Evolutionary conservation across 1,140 invertebrate genomes (phyloP).

Genomic region (Tetramorium simillimum): DNA sequence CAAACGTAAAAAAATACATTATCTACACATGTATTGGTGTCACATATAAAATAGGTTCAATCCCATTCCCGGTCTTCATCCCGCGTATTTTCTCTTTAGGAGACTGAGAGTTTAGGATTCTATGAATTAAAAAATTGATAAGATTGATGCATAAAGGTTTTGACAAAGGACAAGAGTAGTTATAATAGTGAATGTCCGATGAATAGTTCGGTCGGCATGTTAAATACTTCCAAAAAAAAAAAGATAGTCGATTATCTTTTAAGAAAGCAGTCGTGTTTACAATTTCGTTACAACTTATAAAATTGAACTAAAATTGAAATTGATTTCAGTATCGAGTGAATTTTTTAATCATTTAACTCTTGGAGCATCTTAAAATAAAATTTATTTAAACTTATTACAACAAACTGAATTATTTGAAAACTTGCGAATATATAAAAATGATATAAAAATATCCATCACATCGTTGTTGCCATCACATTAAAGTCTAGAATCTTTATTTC

Average conservation of each 20-base stretch:
- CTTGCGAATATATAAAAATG: not conserved
- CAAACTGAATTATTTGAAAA: not conserved
- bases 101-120: no score
- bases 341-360: not conserved
- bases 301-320: not conserved
- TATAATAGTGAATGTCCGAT: no score
- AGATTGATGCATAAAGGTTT: no score
- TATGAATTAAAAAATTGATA: no score
- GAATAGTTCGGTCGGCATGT: no score
- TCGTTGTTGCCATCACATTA: not conserved
- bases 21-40: no score
- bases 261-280: not conserved
- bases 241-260: not conserved
- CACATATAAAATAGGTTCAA: no score
- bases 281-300: not conserved
- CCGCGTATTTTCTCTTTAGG: no score
- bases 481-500: not conserved
- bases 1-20: not conserved
- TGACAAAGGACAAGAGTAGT: no score
- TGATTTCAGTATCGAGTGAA: not conserved
- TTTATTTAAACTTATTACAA: not conserved
- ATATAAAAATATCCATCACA: constrained; percentile 24
- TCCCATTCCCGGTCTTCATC: no score
- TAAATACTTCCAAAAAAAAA: no score
- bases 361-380: not conserved